Evolutionary conservation across 2,113 vertebrate species (phyloP), one percentile per base, ranked within the genome.

Genomic region (Aegotheles bennettii): DNA sequence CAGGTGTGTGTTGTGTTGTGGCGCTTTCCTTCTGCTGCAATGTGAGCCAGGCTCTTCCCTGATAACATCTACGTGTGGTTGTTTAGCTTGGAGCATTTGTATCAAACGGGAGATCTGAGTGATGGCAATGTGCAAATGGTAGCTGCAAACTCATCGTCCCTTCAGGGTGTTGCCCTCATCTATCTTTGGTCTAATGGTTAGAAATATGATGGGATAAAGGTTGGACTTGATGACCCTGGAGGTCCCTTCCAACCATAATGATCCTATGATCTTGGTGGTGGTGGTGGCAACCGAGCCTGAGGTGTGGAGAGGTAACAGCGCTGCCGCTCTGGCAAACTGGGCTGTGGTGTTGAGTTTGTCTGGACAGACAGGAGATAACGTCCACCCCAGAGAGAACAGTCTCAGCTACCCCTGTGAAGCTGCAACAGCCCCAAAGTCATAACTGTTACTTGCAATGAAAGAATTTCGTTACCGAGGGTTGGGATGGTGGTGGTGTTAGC

Each of bases 221-320:
- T n/a, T n/a, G n/a, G n/a, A n/a, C n/a, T n/a, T n/a, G n/a, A n/a
- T n/a, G n/a, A n/a, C n/a, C n/a, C n/a, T n/a, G n/a, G n/a, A n/a
- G n/a, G n/a, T n/a, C n/a, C n/a, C n/a, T n/a, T n/a, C n/a, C n/a
- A n/a, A n/a, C n/a, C n/a, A n/a, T n/a, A n/a, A n/a, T n/a, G n/a
- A n/a, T n/a, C n/a, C n/a, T n/a, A n/a, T n/a, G n/a, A n/a, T n/a
- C n/a, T n/a, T n/a, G n/a, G n/a, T n/a, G n/a, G n/a, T n/a, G n/a
- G n/a, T n/a, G 77, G 53, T 0, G 0, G 73, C 88, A 54, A 11
- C 11, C 1, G 3, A 40, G 51, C 59, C 64, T 0, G 2, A 60
- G 50, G 63, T 78, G 21, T 0, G 2, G 25, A 43, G 54, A 36
- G 48, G 51, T 59, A 28, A 4, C 13, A 12, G 25, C 0, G 2